Evolutionary conservation across 2,797 vertebrate genomes (phyloP).

Genomic region (Clarias fuscus): DNA sequence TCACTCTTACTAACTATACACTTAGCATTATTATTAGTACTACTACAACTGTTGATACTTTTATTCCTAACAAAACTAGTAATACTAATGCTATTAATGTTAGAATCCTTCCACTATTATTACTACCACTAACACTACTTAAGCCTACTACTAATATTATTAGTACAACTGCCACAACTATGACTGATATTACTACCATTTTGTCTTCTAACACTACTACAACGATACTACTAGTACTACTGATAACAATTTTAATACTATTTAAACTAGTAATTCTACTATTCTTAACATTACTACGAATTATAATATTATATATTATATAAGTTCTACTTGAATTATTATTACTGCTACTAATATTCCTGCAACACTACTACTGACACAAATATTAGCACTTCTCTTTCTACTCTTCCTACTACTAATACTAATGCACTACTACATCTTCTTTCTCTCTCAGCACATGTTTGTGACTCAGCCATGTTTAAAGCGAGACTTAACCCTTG

Average conservation of each 20-base stretch:
- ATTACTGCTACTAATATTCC: not conserved
- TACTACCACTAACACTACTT: not conserved
- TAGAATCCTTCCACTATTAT: too few species aligned
- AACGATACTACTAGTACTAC: not conserved
- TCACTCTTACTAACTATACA: too few species aligned
- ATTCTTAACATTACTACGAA: not conserved
- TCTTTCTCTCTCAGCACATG: constrained; percentile 70
- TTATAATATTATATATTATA: too few species aligned
- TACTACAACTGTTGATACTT: too few species aligned
- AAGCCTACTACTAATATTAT: not conserved
- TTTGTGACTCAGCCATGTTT: constrained; percentile 77
- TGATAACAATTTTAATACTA: not conserved
- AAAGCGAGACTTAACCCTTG: constrained; percentile 76
- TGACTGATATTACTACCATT: not conserved
- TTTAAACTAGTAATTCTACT: not conserved
- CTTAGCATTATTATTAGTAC: too few species aligned
- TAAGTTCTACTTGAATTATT: not conserved
- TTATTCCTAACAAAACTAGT: too few species aligned
- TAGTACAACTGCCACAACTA: not conserved
- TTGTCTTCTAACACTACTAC: not conserved
- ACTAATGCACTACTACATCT: not conserved
- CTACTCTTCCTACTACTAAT: not conserved
- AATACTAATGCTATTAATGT: too few species aligned
- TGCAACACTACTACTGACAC: not conserved
- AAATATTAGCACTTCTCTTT: too few species aligned